A percentile compares a stretch with the other conserved stretches of the same genome.
phyloP scores from a whole-genome alignment of 2,888 invertebrate genomes.

The Euzophera pinguis region DNA sequence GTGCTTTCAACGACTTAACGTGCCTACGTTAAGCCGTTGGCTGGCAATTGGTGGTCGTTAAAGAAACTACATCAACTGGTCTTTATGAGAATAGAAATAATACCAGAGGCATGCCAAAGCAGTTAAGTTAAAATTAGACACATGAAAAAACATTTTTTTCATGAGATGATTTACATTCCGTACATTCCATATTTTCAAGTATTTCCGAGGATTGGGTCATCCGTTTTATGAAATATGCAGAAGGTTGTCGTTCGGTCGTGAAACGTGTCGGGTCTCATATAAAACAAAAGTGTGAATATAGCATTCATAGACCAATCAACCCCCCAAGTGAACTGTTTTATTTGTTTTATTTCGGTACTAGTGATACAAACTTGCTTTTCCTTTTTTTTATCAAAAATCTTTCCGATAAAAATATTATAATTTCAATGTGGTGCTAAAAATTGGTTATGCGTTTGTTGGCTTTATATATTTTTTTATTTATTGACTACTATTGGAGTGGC shows the following conservation, averaged over 20 bases:
- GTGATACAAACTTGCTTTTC: not conserved
- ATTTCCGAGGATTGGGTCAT: constrained; percentile 3
- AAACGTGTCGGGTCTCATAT: not conserved
- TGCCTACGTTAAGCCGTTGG: no score
- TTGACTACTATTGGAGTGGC: no score
- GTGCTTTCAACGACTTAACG: no score
- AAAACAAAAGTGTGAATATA: constrained; percentile 1
- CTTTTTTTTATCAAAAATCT: not conserved
- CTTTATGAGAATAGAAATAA: no score
- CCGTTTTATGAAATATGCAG: constrained; percentile 8
- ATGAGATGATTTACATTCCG: not conserved
- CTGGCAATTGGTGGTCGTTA: no score
- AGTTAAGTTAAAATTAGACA: no score
- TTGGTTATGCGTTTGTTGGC: no score
- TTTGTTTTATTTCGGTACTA: not conserved
- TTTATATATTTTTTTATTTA: no score
- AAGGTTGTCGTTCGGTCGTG: constrained; percentile 1
- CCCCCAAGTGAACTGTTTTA: not conserved
- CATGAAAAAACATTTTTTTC: not conserved
- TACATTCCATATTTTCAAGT: not conserved
- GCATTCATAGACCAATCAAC: not conserved
- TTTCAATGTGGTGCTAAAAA: no score
- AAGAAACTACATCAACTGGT: no score
- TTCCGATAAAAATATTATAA: not conserved
- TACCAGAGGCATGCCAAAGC: no score